These are phyloP conservation scores for Megathymus violae DNA, from an alignment of 1,140 invertebrate genomes.

Conservation along the genomic window DNA sequence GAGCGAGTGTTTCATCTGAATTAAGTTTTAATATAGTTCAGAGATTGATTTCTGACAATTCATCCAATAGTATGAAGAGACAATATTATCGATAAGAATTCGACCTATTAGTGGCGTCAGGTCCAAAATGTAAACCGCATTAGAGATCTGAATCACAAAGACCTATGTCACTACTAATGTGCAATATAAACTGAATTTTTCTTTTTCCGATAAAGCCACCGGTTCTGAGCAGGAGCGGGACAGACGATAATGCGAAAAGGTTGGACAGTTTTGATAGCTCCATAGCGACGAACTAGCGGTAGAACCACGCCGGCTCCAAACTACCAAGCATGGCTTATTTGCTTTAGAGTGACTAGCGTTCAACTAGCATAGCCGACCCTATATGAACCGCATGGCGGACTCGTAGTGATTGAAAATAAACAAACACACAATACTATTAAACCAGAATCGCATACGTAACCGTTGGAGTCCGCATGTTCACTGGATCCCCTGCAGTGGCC, in stretches of 20 bases:
- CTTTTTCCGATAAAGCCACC: conserved; percentile 69
- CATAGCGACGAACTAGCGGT: conserved; percentile 31
- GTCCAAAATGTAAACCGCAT: neutral
- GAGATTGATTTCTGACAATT: no score
- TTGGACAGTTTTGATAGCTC: conserved; percentile 34
- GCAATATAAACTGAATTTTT: conserved; percentile 46
- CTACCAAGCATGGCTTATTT: conserved; percentile 46
- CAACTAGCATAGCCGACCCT: conserved; percentile 20
- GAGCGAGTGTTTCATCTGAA: no score
- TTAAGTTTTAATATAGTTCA: no score
- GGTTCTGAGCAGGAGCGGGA: conserved; percentile 66
- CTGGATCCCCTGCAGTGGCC: conserved; percentile 19
- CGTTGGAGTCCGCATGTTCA: conserved; percentile 30
- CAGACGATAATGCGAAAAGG: conserved; percentile 34
- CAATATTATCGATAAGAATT: neutral
- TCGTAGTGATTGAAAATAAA: no score
- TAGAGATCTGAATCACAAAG: conserved; percentile 4
- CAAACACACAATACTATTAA: no score
- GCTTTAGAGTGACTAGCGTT: conserved; percentile 31
- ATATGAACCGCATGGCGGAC: conserved; percentile 39
- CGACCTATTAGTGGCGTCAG: neutral
- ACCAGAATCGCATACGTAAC: conserved; percentile 1
- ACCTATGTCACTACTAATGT: conserved; percentile 3
- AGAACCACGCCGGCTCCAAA: conserved; percentile 30
- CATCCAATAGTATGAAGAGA: no score